phyloP scores from a whole-genome alignment of 2,888 invertebrate genomes.

The Melanargia galathea region DNA sequence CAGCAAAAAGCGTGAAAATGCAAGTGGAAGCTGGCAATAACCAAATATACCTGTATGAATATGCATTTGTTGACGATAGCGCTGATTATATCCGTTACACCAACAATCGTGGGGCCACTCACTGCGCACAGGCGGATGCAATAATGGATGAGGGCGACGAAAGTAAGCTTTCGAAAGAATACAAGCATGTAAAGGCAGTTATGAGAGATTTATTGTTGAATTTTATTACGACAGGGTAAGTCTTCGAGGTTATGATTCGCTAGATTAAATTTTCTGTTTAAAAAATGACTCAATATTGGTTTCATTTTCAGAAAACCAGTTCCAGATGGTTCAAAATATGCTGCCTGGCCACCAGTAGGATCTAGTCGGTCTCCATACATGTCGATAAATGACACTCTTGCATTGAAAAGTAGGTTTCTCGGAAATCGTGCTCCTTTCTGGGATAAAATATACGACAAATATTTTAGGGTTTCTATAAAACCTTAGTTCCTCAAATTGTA shows the following conservation, averaged over 20 bases:
- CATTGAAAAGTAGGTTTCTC: constrained; percentile 44
- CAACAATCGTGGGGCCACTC: constrained; percentile 40
- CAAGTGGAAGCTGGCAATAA: constrained; percentile 53
- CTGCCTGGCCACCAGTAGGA: constrained; percentile 51
- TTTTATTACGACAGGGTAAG: constrained; percentile 48
- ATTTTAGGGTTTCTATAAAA: constrained; percentile 7
- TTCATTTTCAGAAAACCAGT: constrained; percentile 44
- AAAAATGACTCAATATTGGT: not conserved
- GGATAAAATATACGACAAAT: constrained; percentile 19
- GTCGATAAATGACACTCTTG: constrained; percentile 46
- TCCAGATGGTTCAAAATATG: constrained; percentile 41
- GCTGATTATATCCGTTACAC: constrained; percentile 45
- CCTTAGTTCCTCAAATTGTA: constrained; percentile 1
- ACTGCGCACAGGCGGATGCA: constrained; percentile 38
- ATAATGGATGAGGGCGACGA: constrained; percentile 46
- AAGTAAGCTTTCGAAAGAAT: constrained; percentile 36
- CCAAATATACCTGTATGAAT: constrained; percentile 57
- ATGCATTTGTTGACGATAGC: constrained; percentile 50
- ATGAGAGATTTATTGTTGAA: constrained; percentile 47
- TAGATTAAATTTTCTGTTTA: not conserved
- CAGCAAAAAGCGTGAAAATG: constrained; percentile 46
- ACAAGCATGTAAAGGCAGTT: constrained; percentile 39
- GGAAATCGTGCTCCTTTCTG: constrained; percentile 15
- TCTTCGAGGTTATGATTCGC: not conserved
- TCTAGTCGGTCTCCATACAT: constrained; percentile 49